phyloP scores from a whole-genome alignment of 2,113 vertebrate species.

The Lepisosteus osseus region DNA sequence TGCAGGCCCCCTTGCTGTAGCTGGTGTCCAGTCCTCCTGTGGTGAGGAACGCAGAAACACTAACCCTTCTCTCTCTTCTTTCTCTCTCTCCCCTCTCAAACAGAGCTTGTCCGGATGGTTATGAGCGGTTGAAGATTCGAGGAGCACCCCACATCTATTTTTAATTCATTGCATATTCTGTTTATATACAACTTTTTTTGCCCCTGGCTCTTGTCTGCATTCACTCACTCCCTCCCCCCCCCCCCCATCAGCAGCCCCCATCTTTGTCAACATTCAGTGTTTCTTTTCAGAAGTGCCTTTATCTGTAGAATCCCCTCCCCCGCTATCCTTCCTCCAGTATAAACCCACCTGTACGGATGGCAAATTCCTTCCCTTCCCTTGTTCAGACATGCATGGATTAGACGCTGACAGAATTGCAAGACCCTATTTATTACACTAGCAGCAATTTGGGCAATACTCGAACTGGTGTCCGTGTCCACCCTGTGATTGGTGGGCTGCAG shows the following conservation, averaged over 20 bases:
- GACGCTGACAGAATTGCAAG: background rate
- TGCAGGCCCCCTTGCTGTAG: background rate
- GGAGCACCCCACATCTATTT: conserved; percentile 28
- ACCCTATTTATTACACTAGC: too few species aligned
- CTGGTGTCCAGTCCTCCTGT: conserved; percentile 2
- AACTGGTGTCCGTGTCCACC: background rate
- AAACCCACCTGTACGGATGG: conserved; percentile 21
- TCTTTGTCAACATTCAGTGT: conserved; percentile 18
- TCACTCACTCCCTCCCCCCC: conserved; percentile 1
- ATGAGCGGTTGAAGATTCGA: conserved; percentile 76
- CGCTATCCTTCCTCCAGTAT: conserved; percentile 22
- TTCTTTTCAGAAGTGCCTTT: conserved; percentile 60
- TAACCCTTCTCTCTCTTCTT: conserved; percentile 7
- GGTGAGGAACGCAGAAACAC: background rate
- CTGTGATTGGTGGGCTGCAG: conserved; percentile 5
- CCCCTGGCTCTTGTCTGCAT: conserved; percentile 1
- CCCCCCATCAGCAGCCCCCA: too few species aligned
- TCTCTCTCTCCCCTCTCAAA: conserved; percentile 14
- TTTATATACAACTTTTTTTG: conserved; percentile 17
- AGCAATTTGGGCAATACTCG: too few species aligned
- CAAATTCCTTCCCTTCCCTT: conserved; percentile 21
- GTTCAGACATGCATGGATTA: conserved; percentile 10
- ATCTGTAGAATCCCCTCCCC: conserved; percentile 26
- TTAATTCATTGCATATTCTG: conserved; percentile 26
- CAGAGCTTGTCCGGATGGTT: conserved; percentile 90